Evolutionary conservation across 2,113 vertebrate species (phyloP).

Genomic region (Cebidichthys violaceus): DNA sequence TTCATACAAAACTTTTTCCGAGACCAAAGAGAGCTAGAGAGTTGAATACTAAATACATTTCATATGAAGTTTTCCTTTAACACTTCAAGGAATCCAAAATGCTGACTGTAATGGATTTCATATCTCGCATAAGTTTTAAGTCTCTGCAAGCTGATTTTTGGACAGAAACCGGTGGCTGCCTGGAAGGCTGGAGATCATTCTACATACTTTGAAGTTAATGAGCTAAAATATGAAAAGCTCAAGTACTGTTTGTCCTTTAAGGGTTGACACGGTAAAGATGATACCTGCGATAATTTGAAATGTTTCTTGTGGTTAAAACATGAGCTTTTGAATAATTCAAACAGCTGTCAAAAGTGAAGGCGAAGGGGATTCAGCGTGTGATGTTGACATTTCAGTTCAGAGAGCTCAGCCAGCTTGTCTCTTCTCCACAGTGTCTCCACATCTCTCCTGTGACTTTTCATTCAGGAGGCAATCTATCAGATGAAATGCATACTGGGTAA

Average conservation of each 20-base stretch:
- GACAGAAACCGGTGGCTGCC: neutral
- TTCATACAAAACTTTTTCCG: neutral
- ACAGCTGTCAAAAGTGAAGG: neutral
- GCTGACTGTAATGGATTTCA: neutral
- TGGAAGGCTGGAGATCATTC: neutral
- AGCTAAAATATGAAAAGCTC: conserved; percentile 25
- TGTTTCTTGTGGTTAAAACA: conserved; percentile 23
- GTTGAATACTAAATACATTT: neutral
- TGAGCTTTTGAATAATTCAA: conserved; percentile 6
- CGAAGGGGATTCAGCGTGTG: neutral
- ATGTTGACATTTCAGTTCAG: conserved; percentile 22
- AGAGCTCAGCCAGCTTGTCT: neutral
- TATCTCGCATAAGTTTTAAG: neutral
- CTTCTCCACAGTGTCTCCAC: neutral
- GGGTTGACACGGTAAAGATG: neutral
- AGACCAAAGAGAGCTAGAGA: neutral
- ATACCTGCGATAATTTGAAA: neutral
- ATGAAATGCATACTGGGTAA: conserved; percentile 40
- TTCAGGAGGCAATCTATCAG: neutral
- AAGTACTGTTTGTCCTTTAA: conserved; percentile 9
- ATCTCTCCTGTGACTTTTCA: conserved; percentile 26
- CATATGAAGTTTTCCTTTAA: neutral
- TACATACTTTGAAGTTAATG: conserved; percentile 33
- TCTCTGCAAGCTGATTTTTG: neutral
- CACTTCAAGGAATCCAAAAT: neutral